Evolutionary conservation across 2,113 vertebrate species (phyloP).

Genomic region (Rhinoderma darwinii): DNA sequence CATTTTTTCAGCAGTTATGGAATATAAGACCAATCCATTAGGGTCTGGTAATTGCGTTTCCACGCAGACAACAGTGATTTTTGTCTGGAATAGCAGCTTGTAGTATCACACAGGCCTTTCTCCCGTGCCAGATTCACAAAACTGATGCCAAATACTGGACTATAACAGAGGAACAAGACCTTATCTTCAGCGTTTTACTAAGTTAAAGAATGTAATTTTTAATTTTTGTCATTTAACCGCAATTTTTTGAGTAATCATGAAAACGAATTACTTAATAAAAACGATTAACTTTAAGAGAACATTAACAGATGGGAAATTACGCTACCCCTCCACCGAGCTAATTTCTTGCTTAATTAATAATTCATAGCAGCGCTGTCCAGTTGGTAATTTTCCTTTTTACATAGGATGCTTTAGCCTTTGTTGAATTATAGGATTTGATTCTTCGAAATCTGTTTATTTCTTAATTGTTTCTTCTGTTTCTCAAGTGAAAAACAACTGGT

Average conservation of each 20-base stretch:
- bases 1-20: neutral
- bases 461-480: slow-evolving; percentile 25
- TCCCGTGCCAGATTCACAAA: neutral
- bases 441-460: slow-evolving; percentile 1
- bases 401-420: neutral
- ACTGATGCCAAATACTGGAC: neutral
- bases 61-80: slow-evolving; percentile 47
- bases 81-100: slow-evolving; percentile 46
- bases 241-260: neutral
- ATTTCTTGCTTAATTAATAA: slow-evolving; percentile 16
- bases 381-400: slow-evolving; percentile 2
- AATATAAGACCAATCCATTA: slow-evolving; percentile 24
- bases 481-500: slow-evolving; percentile 20
- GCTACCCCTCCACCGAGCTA: neutral
- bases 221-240: neutral
- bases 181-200: neutral
- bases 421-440: neutral
- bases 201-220: neutral
- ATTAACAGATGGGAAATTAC: neutral
- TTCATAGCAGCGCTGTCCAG: neutral
- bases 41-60: slow-evolving; percentile 42
- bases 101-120: slow-evolving; percentile 13
- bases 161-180: neutral
- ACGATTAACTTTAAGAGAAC: slow-evolving; percentile 13
- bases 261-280: slow-evolving; percentile 1